Evolutionary conservation across 1,140 invertebrate species (phyloP), one percentile per base, ranked within the genome.

Genomic region (Bombus confusus): DNA sequence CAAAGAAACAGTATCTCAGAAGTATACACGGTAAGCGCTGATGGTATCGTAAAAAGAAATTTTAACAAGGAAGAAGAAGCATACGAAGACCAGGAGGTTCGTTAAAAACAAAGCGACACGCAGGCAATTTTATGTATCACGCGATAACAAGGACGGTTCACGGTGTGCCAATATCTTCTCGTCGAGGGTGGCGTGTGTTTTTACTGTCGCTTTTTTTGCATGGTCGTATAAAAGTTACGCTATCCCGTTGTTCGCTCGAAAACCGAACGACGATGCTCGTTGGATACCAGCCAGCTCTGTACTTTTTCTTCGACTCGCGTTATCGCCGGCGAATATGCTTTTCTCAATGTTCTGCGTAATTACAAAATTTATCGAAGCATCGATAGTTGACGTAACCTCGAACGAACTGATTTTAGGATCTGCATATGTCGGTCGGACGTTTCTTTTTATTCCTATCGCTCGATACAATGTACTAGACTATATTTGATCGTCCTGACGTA

Each of bases 261-360:
- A 87, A 91, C 88, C 91, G 83, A 86, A 86, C 86, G 89, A 91
- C 91, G 91, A 91, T 87, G 85, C 37, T 85, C 79, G 82, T 91
- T 92, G 91, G 91, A 92, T 81, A 86, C 79, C 62, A 83, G 91
- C 91, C 91, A 91, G 87, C 86, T 81, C 64, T 28, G 52, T 77
- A 82, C 77, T 62, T 82, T 59, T 59, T 34, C 39, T 71, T 25
- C 31, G 10, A n/a, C 10, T n/a, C 52, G 18, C 31, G 47, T 76
- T 76, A 81, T 86, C 80, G 66, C 15, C 80, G 71, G 34, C 37
- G 83, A 85, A 80, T 80, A 85, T 73, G 77, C 37, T 62, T 66
- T n/a, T 64, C 37, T 18, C 34, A 31, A 47, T 77, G 52, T 13
- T 39, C 31, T 4, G 82, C 18, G 64, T 41, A 72, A 80, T 85